Percentiles rank a stretch among this genome's conserved stretches.
Evolutionary conservation across 2,797 vertebrate genomes (phyloP).

Genomic region (Cygnus olor): DNA sequence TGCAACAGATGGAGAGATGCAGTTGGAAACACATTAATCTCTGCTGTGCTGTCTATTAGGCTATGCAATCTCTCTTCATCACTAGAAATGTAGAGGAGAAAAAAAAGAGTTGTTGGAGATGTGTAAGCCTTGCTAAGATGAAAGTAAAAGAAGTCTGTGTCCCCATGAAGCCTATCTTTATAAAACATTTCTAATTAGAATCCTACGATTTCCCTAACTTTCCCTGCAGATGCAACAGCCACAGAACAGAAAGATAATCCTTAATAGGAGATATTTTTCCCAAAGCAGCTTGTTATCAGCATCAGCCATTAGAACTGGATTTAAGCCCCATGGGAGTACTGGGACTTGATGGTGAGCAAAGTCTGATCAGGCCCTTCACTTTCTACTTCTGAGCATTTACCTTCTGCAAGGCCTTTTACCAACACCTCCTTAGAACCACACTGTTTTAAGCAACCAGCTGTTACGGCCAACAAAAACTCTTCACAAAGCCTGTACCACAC

Average conservation of each 20-base stretch:
- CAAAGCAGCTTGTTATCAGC: neutral
- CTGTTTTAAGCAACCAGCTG: fast-evolving
- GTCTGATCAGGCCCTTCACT: neutral
- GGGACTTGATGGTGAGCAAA: neutral
- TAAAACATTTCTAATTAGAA: neutral
- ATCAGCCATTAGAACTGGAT: neutral
- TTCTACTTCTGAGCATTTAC: neutral
- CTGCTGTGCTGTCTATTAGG: neutral
- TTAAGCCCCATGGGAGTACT: fast-evolving
- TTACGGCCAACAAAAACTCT: neutral
- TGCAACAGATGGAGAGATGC: neutral
- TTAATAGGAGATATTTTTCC: neutral
- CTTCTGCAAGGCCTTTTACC: neutral
- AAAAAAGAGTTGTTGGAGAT: neutral
- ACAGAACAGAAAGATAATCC: neutral
- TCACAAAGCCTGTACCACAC: neutral
- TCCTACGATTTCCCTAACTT: neutral
- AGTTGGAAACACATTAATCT: neutral
- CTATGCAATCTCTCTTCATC: neutral
- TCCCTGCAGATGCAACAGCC: neutral
- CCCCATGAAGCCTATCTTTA: neutral
- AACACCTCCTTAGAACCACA: neutral
- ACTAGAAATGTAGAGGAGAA: neutral
- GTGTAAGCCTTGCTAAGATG: fast-evolving
- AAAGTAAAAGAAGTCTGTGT: neutral